Conservation (phyloP, 2,113 vertebrate genomes). For the Centropus unirufus region DNA sequence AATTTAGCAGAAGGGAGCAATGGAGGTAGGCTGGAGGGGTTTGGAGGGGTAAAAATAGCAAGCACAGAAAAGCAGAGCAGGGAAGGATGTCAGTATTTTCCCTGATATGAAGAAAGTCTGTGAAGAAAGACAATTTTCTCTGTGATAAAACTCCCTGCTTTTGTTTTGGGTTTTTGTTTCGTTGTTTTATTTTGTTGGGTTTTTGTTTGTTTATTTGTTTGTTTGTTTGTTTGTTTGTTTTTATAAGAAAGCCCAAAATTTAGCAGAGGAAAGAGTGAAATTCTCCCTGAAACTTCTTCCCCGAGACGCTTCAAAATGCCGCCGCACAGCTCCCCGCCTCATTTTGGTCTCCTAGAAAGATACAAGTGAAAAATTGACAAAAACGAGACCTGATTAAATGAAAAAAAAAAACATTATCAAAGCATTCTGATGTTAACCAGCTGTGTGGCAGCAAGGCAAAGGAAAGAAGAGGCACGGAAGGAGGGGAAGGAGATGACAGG, state of each 20-base stretch:
- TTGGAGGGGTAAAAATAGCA: slow-evolving; percentile 20
- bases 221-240: not conserved
- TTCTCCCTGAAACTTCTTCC: not conserved
- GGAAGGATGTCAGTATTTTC: not conserved
- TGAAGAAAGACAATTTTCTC: not conserved
- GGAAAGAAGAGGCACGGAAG: slow-evolving; percentile 32
- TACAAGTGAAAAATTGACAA: not conserved
- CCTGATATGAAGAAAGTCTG: not conserved
- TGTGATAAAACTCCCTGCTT: not conserved
- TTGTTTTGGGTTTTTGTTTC: not conserved
- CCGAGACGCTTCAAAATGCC: not conserved
- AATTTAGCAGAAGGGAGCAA: slow-evolving; percentile 4
- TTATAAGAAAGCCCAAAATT: not conserved
- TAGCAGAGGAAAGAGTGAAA: not conserved
- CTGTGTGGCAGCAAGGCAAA: not conserved
- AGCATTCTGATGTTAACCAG: not conserved
- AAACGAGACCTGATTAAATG: not conserved
- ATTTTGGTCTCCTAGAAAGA: not conserved
- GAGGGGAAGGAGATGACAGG: slow-evolving; percentile 17
- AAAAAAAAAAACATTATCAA: not conserved
- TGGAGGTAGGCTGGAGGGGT: not conserved
- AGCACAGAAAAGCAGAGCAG: not conserved
- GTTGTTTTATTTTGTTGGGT: not conserved
- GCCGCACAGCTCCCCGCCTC: not conserved
- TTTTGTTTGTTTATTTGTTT: not conserved